These are phyloP conservation scores for Drosophila yooni DNA, from an alignment of 2,888 invertebrate genomes.

Conservation along the genomic window DNA sequence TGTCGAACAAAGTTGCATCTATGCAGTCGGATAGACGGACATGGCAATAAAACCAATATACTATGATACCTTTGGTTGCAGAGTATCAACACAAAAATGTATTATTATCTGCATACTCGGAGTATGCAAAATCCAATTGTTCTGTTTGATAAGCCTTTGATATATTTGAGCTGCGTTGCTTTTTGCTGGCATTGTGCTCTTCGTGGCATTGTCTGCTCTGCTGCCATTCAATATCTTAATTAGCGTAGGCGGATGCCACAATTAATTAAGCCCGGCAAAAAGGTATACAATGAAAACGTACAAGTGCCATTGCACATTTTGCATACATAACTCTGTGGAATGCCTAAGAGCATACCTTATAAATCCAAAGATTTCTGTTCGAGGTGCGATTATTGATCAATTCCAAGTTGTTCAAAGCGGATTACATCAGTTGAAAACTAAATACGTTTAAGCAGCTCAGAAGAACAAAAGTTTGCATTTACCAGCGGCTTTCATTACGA, in stretches of 20 bases:
- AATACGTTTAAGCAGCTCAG: slow-evolving; percentile 20
- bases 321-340: slow-evolving; percentile 10
- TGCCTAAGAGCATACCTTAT: slow-evolving; percentile 7
- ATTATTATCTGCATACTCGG: slow-evolving; percentile 5
- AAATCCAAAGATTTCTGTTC: slow-evolving; percentile 13
- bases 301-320: slow-evolving; percentile 31
- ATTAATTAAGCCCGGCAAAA: slow-evolving; percentile 39
- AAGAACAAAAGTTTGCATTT: slow-evolving; percentile 11
- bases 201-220: slow-evolving; percentile 29
- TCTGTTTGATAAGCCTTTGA: slow-evolving; percentile 16
- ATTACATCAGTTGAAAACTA: slow-evolving; percentile 22
- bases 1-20: neutral
- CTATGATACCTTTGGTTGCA: neutral
- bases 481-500: neutral
- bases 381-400: slow-evolving; percentile 57
- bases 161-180: slow-evolving; percentile 9
- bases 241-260: slow-evolving; percentile 43
- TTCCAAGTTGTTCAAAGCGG: slow-evolving; percentile 19
- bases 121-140: slow-evolving; percentile 32
- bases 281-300: slow-evolving; percentile 47
- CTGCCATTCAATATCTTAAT: slow-evolving; percentile 48
- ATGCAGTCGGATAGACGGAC: neutral
- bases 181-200: slow-evolving; percentile 22
- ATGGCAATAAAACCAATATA: neutral
- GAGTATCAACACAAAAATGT: neutral